Percentiles rank a stretch among this genome's conserved stretches.
phyloP scores from a whole-genome alignment of 2,888 invertebrate genomes.

The Troilus luridus region DNA sequence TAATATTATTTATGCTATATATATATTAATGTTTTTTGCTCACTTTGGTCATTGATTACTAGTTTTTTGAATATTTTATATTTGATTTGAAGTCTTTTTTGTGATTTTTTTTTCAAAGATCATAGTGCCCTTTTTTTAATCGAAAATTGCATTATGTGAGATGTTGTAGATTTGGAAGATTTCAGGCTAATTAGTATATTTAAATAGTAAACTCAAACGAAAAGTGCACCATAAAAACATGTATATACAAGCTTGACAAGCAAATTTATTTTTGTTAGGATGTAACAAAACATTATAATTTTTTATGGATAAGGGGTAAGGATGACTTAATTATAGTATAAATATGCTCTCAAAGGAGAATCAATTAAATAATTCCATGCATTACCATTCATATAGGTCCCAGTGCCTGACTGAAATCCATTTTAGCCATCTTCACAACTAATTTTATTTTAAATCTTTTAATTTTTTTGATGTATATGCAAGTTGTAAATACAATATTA shows the following conservation, averaged over 20 bases:
- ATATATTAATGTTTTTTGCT: neutral
- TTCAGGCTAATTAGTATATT: neutral
- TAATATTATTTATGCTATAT: neutral
- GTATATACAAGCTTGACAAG: neutral
- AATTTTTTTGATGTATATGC: too few species aligned
- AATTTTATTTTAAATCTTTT: too few species aligned
- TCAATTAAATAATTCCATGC: neutral
- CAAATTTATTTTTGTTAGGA: neutral
- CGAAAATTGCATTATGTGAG: neutral
- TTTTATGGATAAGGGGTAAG: neutral
- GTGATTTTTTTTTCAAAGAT: neutral
- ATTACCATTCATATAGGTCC: too few species aligned
- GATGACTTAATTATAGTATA: neutral
- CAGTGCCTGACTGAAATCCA: too few species aligned
- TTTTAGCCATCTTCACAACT: too few species aligned
- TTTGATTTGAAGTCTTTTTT: neutral
- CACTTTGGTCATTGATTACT: neutral
- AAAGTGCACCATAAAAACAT: neutral
- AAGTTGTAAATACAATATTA: too few species aligned
- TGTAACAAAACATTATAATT: neutral
- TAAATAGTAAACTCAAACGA: neutral
- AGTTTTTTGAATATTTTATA: neutral
- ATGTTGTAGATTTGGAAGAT: neutral
- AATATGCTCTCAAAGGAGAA: neutral
- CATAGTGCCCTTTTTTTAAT: neutral